Conservation (phyloP, 1,140 invertebrate species). For the Drosophila sp. region DNA sequence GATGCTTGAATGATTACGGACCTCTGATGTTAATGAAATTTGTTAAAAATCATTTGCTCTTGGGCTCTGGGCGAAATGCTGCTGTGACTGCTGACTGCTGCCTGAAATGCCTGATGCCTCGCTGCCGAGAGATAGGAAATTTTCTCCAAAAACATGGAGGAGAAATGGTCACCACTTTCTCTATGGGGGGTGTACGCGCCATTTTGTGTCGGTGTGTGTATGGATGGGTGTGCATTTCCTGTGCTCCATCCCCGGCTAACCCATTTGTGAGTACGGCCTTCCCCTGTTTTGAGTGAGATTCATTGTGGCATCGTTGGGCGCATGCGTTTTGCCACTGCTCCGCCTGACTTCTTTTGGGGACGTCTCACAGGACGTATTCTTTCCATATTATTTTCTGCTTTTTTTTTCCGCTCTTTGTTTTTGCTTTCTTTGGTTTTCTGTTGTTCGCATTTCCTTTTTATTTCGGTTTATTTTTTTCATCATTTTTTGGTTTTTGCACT, state of each 20-base stretch:
- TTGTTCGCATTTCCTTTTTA: constrained; percentile 9
- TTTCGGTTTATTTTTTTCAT: constrained; percentile 42
- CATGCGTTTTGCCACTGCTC: constrained; percentile 40
- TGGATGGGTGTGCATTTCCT: constrained; percentile 34
- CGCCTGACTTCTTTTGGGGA: constrained; percentile 34
- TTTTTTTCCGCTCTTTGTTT: constrained; percentile 47
- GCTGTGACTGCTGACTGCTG: constrained; percentile 6
- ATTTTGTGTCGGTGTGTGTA: constrained; percentile 37
- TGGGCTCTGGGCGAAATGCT: constrained; percentile 37
- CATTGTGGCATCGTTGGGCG: constrained; percentile 23
- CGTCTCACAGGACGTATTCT: constrained; percentile 18
- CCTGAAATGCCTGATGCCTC: background rate
- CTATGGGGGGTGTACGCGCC: constrained; percentile 6
- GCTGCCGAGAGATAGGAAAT: constrained; percentile 59
- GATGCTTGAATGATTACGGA: constrained; percentile 83
- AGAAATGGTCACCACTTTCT: constrained; percentile 46
- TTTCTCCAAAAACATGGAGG: constrained; percentile 70
- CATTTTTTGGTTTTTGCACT: constrained; percentile 61
- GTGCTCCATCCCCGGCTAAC: constrained; percentile 32
- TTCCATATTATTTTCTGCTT: constrained; percentile 10
- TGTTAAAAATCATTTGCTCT: constrained; percentile 80
- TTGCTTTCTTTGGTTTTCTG: constrained; percentile 37
- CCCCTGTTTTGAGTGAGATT: constrained; percentile 29
- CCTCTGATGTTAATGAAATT: constrained; percentile 83
- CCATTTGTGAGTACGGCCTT: constrained; percentile 39